Base-by-base conservation (phyloP, 2,888 invertebrate genomes). In the Eupithecia pulchellata region DNA sequence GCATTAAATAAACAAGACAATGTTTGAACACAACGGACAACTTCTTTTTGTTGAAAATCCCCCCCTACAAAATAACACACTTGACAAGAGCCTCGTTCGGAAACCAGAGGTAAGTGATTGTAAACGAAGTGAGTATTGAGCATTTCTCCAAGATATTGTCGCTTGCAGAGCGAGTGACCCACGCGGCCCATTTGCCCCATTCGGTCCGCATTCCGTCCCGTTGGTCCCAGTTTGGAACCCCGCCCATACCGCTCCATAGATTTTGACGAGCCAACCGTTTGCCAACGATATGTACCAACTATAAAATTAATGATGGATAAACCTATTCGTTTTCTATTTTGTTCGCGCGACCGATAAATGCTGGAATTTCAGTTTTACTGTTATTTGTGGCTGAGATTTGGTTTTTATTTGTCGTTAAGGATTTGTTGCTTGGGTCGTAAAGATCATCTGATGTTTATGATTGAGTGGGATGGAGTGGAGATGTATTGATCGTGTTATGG, bases 221-320 rank as follows among this genome's bases (percentile, higher is more conserved):
- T 67, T 64, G 52, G 58, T 67, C 73, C 61, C 47, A 57, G 65
- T 73, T 77, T 77, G 77, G 78, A 78, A 69, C 39, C 58, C 60
- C 64, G 77, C 78, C 75, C 75, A 74, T 68, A 55, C 68, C 71
- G 74, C 71, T 73, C 78, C 77, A 75, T 77, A 77, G 78, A 74
- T 70, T 74, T 73, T 74, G 77, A 78, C 75, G 74, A 75, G 76
- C 71, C 4, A 70, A 67, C 68, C 68, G 73, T 69, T 75, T 78
- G 78, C 78, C 78, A 78, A 77, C 74, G 70, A 74, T 74, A 75
- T 77, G 78, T 77, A 72, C 69, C 66, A 69, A 74, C 77, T 75
- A 75, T 78, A 78, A 77, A 75, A 62, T 68, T 74, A 78, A 78
- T 78, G 74, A 75, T 67, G 77, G 74, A 75, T 78, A 32, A 77